Conservation (phyloP, 2,888 invertebrate species). For the Leptopilina myrica region DNA sequence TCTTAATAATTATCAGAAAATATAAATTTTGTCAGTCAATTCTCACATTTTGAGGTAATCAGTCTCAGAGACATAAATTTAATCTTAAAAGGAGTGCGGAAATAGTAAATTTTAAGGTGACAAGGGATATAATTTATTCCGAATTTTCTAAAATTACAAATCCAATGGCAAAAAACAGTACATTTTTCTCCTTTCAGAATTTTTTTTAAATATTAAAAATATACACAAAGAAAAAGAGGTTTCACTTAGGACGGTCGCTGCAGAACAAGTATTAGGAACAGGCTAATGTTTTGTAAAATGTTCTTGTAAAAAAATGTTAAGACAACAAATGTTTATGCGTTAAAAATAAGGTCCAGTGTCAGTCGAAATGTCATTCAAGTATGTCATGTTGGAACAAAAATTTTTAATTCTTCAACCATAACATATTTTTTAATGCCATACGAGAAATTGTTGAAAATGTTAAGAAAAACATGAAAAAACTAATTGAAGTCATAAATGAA, state of each 20-base stretch:
- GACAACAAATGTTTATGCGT: not conserved
- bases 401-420: not conserved
- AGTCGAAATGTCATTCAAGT: too few species aligned
- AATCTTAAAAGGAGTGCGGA: not conserved
- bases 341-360: not conserved
- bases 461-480: too few species aligned
- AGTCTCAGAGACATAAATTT: not conserved
- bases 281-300: not conserved
- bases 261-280: not conserved
- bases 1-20: not conserved
- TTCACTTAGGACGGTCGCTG: not conserved
- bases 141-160: not conserved
- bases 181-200: not conserved
- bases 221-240: not conserved
- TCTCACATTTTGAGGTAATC: not conserved
- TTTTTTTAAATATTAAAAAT: not conserved
- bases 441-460: too few species aligned
- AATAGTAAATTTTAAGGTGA: not conserved
- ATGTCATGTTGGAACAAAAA: not conserved
- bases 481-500: too few species aligned
- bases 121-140: not conserved
- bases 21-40: too few species aligned
- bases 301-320: not conserved
- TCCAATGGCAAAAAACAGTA: not conserved
- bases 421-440: not conserved